phyloP scores from a whole-genome alignment of 2,113 vertebrate genomes.

The Pundamilia nyererei region DNA sequence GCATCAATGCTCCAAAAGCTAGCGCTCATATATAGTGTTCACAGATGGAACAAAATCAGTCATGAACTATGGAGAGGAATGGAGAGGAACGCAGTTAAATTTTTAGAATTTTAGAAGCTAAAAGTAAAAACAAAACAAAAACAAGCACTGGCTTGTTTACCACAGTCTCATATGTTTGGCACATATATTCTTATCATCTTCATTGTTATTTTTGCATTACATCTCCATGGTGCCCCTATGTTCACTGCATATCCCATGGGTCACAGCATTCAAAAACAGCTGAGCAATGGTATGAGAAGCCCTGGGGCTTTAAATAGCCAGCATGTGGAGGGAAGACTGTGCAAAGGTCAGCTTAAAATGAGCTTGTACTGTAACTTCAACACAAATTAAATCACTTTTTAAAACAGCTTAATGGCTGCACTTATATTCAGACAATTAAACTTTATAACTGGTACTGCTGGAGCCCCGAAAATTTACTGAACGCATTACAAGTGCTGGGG shows the following conservation, averaged over 20 bases:
- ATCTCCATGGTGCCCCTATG: not conserved
- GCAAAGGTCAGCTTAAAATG: constrained; percentile 66
- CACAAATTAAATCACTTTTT: not conserved
- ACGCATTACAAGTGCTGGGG: accelerated
- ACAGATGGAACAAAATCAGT: not conserved
- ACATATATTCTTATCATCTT: not conserved
- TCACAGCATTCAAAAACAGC: constrained; percentile 57
- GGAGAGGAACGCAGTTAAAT: not conserved
- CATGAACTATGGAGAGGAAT: not conserved
- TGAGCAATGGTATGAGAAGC: constrained; percentile 35
- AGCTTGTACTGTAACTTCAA: constrained; percentile 7
- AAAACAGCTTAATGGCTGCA: not conserved
- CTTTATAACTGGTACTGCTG: not conserved
- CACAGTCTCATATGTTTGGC: not conserved
- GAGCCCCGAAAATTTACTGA: not conserved
- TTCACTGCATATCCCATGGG: constrained; percentile 21
- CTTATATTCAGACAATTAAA: not conserved
- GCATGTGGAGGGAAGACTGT: constrained; percentile 58
- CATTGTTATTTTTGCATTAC: not conserved
- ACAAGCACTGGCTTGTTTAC: not conserved
- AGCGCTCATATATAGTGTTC: not conserved
- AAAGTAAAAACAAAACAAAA: not conserved
- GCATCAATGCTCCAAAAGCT: not conserved
- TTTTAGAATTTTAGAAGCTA: not conserved
- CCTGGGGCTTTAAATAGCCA: constrained; percentile 62